phyloP scores from a whole-genome alignment of 2,113 vertebrate species.

The Arvicanthis niloticus region DNA sequence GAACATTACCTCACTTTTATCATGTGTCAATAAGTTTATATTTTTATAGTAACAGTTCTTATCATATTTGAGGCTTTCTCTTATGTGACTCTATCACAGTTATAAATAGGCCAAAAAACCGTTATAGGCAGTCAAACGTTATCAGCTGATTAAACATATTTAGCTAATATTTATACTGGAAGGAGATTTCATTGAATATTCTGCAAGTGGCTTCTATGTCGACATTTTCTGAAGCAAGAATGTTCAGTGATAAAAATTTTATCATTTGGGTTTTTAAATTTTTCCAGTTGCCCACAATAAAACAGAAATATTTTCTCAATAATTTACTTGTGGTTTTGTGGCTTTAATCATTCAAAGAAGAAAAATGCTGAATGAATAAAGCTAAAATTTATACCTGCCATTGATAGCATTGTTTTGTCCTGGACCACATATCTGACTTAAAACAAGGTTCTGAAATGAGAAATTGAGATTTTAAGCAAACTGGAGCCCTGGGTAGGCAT shows the following conservation, averaged over 20 bases:
- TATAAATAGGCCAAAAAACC: neutral
- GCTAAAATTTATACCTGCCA: slow-evolving; percentile 23
- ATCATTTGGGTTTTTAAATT: slow-evolving; percentile 41
- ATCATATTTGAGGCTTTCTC: neutral
- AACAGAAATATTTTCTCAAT: slow-evolving; percentile 42
- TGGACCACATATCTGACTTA: neutral
- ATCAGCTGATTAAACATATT: neutral
- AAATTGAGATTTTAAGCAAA: slow-evolving; percentile 66
- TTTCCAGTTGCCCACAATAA: neutral
- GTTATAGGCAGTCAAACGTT: neutral
- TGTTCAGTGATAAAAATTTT: slow-evolving; percentile 27
- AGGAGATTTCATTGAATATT: neutral
- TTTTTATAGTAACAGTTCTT: neutral
- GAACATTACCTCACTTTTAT: neutral
- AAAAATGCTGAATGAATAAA: neutral
- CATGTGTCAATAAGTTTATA: neutral
- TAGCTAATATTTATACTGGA: neutral
- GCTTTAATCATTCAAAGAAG: slow-evolving; percentile 66
- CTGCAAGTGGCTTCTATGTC: neutral
- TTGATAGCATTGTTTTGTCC: neutral
- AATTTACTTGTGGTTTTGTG: slow-evolving; percentile 44
- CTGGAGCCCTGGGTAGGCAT: slow-evolving; percentile 14
- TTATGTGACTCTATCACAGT: neutral
- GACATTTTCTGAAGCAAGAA: neutral
- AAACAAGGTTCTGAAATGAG: slow-evolving; percentile 59